Evolutionary conservation across 2,113 vertebrate species (phyloP).

Genomic region (Steatornis caripensis): DNA sequence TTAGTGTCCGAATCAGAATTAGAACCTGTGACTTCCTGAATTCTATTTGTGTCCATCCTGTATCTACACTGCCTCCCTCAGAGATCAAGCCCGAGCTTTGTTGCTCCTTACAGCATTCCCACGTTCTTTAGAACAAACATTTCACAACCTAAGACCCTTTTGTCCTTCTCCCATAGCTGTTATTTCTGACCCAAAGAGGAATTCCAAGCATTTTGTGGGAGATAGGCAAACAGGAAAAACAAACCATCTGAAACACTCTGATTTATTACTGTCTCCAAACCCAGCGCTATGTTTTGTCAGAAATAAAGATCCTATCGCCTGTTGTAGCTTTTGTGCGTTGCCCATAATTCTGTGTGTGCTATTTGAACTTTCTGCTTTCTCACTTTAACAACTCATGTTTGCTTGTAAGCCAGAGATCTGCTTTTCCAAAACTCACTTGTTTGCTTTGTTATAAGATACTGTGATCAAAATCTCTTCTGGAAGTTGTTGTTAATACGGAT

Average conservation of each 20-base stretch:
- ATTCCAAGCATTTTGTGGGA: constrained; percentile 52
- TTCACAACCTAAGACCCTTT: constrained; percentile 57
- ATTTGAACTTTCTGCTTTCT: not conserved
- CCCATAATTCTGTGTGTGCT: not conserved
- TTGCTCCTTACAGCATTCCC: constrained; percentile 31
- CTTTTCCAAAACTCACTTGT: not conserved
- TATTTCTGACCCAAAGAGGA: constrained; percentile 47
- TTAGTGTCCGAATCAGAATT: not conserved
- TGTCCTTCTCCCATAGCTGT: constrained; percentile 48
- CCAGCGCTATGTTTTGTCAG: not conserved
- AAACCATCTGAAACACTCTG: constrained; percentile 2
- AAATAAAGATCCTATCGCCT: constrained; percentile 2
- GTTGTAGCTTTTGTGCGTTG: not conserved
- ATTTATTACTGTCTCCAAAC: constrained; percentile 41
- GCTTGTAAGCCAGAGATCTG: not conserved
- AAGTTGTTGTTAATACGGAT: not conserved
- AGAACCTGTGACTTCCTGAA: not conserved
- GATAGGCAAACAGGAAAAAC: constrained; percentile 51
- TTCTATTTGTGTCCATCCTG: not conserved
- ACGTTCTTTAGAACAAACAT: constrained; percentile 39
- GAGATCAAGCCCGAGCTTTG: constrained; percentile 14
- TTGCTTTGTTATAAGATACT: not conserved
- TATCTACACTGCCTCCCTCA: not conserved
- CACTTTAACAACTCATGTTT: not conserved
- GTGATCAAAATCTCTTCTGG: not conserved